phyloP scores from a whole-genome alignment of 2,113 vertebrate genomes.

The zebrafish (Danio rerio) region DNA sequence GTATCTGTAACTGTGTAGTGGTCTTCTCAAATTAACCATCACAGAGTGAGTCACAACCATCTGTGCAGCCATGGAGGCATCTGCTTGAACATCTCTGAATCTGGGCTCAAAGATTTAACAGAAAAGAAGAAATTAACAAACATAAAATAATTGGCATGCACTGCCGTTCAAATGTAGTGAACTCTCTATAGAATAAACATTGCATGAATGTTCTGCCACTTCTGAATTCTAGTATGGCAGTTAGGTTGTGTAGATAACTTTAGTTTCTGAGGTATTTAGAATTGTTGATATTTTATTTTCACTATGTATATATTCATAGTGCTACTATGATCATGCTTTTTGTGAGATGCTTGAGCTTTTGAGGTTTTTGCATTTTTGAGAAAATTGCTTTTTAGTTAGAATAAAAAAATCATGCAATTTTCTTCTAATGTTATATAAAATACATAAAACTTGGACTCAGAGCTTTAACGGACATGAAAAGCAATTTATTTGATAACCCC shows the following conservation, averaged over 20 bases:
- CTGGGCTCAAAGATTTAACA: background rate
- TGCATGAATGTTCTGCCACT: too few species aligned
- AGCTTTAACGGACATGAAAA: background rate
- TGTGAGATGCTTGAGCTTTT: background rate
- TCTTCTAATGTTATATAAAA: background rate
- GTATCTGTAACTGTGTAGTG: conserved; percentile 1
- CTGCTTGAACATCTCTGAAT: conserved; percentile 45
- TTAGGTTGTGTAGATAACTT: background rate
- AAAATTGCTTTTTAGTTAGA: too few species aligned
- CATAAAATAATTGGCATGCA: background rate
- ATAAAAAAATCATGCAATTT: too few species aligned
- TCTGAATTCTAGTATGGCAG: background rate
- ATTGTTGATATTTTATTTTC: background rate
- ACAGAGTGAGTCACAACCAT: conserved; percentile 51
- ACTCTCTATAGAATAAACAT: too few species aligned
- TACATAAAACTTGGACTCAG: background rate
- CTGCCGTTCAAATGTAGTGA: background rate
- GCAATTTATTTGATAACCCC: background rate
- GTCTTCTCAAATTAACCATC: conserved; percentile 31
- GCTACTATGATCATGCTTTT: background rate
- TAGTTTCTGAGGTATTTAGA: background rate
- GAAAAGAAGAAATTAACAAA: conserved; percentile 20
- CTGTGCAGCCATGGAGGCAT: conserved; percentile 47
- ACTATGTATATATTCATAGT: too few species aligned
- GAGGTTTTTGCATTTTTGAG: background rate